Percentiles rank a stretch among this genome's conserved stretches.
phyloP scores from a whole-genome alignment of 1,140 invertebrate species.

The Lamellibrachia luymesi region DNA sequence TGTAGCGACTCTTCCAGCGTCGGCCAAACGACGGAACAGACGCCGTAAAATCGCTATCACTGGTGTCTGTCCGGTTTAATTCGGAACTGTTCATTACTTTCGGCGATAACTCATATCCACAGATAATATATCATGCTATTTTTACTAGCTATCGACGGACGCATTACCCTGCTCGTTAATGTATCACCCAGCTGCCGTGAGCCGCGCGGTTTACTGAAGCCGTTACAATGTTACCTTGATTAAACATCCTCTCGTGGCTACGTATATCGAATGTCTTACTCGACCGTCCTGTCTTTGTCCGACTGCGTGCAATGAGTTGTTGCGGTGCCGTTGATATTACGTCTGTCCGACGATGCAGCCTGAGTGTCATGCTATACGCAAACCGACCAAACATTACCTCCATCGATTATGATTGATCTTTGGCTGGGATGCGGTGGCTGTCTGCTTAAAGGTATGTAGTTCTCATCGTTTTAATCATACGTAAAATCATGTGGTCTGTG shows the following conservation, averaged over 20 bases:
- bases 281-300: neutral
- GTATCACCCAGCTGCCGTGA: neutral
- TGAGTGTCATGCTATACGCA: neutral
- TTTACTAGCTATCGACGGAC: neutral
- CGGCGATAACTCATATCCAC: neutral
- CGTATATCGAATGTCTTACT: neutral
- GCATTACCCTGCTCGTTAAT: neutral
- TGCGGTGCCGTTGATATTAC: too few species aligned
- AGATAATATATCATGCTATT: neutral
- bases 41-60: neutral
- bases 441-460: neutral
- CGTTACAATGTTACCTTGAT: neutral
- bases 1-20: neutral
- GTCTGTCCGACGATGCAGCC: too few species aligned
- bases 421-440: neutral
- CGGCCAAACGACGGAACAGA: neutral
- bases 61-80: neutral
- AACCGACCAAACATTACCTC: neutral
- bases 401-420: neutral
- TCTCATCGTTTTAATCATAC: neutral
- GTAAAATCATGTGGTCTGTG: too few species aligned
- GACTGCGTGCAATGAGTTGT: neutral
- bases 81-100: neutral
- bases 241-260: neutral
- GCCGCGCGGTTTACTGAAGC: neutral